Evolutionary conservation across 2,888 invertebrate species (phyloP), one percentile per base, ranked within the genome.

Genomic region (Microctonus hyperodae): DNA sequence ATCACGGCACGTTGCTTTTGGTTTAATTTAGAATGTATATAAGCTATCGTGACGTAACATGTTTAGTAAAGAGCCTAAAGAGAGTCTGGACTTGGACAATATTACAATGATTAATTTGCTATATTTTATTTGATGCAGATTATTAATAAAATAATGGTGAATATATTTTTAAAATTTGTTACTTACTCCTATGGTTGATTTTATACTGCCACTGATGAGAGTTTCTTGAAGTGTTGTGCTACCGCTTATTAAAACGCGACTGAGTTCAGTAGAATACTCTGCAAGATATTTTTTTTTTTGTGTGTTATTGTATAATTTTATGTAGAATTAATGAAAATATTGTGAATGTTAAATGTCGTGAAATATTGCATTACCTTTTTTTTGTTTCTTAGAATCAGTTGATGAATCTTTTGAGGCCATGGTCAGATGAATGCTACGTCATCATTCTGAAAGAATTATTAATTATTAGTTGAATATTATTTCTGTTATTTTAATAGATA

Each of bases 11-110:
- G 75, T 75, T 75, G 74, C 74, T 75, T 77, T 78, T 76, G 71
- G 77, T 78, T 76, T 78, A 79, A 78, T 77, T 78, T 79, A 78
- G 78, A 78, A 76, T 74, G 74, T 75, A 20, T 55, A 55, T 16
- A 33, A 33, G 74, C 73, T 70, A 69, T 64, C 67, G 72, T 78
- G 78, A 79, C 76, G 77, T 77, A 78, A 78, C 75, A 70, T 73
- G 78, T 78, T 78, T 53, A 72, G 73, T 73, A 75, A 73, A 71
- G 20, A 31, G 16, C 10, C 25, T 31, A 16, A 25, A 55, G 11
- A 25, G 28, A 44, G 53, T 55, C n/a, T 40, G 3, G 0, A 28
- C 16, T 23, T 44, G 35, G 25, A 51, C 51, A n/a, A 10, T 25
- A 51, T 13, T 13, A 25, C 6, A 16, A 22, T 51, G 6, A 51